These are phyloP conservation scores for Paramormyrops kingsleyae DNA, from an alignment of 2,113 vertebrate genomes.

Conservation along the genomic window DNA sequence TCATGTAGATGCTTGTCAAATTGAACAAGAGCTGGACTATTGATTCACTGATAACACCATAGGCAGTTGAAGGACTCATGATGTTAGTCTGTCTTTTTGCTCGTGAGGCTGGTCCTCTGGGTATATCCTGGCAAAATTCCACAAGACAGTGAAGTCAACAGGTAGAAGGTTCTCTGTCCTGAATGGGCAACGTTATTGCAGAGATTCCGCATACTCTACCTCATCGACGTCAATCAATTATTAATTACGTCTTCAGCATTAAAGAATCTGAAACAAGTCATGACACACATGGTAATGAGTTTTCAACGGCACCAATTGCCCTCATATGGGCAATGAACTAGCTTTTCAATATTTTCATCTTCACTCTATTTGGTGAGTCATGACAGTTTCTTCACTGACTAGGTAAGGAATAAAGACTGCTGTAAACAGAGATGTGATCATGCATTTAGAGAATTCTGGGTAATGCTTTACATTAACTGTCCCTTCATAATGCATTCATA, in stretches of 20 bases:
- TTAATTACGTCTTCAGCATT: not conserved
- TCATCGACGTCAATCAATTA: not conserved
- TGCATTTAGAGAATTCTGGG: not conserved
- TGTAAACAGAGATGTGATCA: not conserved
- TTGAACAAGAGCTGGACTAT: conserved; percentile 60
- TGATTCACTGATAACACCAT: conserved; percentile 64
- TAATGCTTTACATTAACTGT: not conserved
- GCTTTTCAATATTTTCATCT: not conserved
- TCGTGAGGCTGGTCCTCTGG: conserved; percentile 10
- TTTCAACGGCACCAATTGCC: not conserved
- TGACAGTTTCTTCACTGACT: not conserved
- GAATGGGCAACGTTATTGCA: not conserved
- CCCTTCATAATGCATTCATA: not conserved
- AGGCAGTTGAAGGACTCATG: conserved; percentile 39
- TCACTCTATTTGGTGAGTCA: not conserved
- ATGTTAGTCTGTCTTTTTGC: conserved; percentile 33
- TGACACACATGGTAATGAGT: not conserved
- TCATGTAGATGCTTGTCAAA: conserved; percentile 67
- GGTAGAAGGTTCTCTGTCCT: conserved; percentile 1
- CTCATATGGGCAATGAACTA: not conserved
- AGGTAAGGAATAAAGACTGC: not conserved
- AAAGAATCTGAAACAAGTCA: not conserved
- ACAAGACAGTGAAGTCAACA: conserved; percentile 11
- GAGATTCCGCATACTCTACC: not conserved
- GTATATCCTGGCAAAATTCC: not conserved